Evolutionary conservation across 2,888 invertebrate genomes (phyloP).

Genomic region (Limnephilus rhombicus): DNA sequence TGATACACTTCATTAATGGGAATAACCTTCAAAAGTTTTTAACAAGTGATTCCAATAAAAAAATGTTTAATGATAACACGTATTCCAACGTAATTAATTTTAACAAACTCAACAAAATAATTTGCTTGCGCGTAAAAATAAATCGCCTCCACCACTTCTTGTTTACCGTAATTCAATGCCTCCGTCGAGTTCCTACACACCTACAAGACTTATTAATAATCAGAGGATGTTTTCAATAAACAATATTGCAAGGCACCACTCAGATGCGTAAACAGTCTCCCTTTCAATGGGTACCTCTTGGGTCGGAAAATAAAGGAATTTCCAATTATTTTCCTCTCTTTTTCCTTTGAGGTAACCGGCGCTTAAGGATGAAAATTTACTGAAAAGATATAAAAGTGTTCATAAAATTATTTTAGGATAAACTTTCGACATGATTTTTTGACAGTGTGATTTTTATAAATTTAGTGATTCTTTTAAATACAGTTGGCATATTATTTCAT

Average conservation of each 20-base stretch:
- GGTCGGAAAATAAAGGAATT: background rate
- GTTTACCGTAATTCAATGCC: background rate
- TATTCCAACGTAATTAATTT: too few relatives aligned
- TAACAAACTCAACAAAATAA: too few relatives aligned
- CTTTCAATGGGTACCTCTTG: background rate
- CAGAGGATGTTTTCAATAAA: slow-evolving; percentile 39
- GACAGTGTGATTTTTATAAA: background rate
- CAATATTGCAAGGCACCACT: slow-evolving; percentile 51
- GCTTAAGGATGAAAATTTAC: background rate
- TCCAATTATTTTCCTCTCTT: background rate
- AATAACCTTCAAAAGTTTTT: too few relatives aligned
- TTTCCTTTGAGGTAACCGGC: background rate
- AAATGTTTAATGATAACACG: too few relatives aligned
- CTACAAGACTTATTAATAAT: slow-evolving; percentile 30
- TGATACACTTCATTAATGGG: too few relatives aligned
- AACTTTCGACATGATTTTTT: background rate
- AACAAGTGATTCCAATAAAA: too few relatives aligned
- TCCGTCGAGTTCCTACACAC: background rate
- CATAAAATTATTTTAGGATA: background rate
- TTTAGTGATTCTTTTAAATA: background rate
- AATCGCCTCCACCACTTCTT: background rate
- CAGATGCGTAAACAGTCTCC: slow-evolving; percentile 44
- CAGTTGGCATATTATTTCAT: background rate
- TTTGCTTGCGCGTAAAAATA: background rate
- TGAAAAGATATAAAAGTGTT: background rate